phyloP scores from a whole-genome alignment of 1,140 invertebrate genomes.

The Zaprionus nigranus region DNA sequence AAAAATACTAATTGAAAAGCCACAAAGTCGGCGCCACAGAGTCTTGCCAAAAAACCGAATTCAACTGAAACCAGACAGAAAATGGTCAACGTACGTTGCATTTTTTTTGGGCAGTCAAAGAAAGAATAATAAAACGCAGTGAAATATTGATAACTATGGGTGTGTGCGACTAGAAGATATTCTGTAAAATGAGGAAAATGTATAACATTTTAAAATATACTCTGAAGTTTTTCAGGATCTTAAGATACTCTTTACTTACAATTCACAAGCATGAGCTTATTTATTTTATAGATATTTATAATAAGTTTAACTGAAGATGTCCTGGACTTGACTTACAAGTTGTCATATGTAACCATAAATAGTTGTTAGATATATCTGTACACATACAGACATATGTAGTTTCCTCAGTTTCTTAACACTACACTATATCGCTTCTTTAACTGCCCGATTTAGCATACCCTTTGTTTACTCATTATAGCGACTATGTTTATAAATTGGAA shows the following conservation, averaged over 20 bases:
- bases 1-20: slow-evolving; percentile 61
- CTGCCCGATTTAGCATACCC: not conserved
- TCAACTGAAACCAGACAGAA: slow-evolving; percentile 13
- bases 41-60: slow-evolving; percentile 63
- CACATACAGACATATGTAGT: too few relatives aligned
- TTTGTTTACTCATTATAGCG: not conserved
- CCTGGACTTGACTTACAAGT: too few relatives aligned
- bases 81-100: slow-evolving; percentile 37
- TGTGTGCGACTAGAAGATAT: not conserved
- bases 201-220: not conserved
- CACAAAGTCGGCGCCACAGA: slow-evolving; percentile 57
- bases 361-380: too few relatives aligned
- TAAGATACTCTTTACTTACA: too few relatives aligned
- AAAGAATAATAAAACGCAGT: slow-evolving; percentile 14
- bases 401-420: too few relatives aligned
- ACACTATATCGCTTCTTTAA: too few relatives aligned
- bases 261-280: too few relatives aligned
- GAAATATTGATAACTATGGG: not conserved
- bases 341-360: too few relatives aligned
- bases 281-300: too few relatives aligned
- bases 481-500: not conserved
- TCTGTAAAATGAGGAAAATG: not conserved
- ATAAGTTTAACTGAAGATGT: too few relatives aligned
- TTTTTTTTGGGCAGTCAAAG: slow-evolving; percentile 21
- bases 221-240: too few relatives aligned